These are phyloP conservation scores for Valencia hispanica DNA, from an alignment of 2,797 vertebrate genomes.

Conservation along the genomic window DNA sequence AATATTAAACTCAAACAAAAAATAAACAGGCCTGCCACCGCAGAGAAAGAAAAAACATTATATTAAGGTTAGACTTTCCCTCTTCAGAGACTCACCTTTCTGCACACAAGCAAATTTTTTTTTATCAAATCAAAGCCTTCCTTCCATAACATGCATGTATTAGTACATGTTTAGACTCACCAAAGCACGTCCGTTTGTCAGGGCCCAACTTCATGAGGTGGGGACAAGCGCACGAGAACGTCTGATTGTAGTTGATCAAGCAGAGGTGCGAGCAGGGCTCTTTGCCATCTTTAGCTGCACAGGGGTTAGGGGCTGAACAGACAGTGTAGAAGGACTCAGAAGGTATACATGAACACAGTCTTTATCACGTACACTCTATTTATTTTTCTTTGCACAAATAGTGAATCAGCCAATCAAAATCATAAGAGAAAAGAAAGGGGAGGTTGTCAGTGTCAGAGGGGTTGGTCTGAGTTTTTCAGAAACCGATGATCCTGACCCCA, in stretches of 20 bases:
- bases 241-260: constrained; percentile 95
- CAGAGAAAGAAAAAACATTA: background rate
- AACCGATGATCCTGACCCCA: background rate
- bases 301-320: constrained; percentile 89
- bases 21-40: constrained; percentile 44
- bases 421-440: background rate
- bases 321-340: background rate
- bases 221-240: constrained; percentile 91
- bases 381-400: background rate
- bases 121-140: background rate
- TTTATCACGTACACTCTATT: background rate
- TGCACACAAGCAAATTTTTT: background rate
- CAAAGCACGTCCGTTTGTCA: constrained; percentile 90
- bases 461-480: background rate
- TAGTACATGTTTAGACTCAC: constrained; percentile 67
- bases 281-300: constrained; percentile 88
- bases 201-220: constrained; percentile 93
- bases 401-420: background rate
- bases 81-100: background rate
- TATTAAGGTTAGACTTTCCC: background rate
- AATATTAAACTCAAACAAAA: constrained; percentile 70
- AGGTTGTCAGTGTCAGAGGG: background rate
- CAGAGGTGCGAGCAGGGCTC: constrained; percentile 94
- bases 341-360: background rate
- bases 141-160: background rate